phyloP scores from a whole-genome alignment of 1,140 invertebrate species.

The Achroia grisella region DNA sequence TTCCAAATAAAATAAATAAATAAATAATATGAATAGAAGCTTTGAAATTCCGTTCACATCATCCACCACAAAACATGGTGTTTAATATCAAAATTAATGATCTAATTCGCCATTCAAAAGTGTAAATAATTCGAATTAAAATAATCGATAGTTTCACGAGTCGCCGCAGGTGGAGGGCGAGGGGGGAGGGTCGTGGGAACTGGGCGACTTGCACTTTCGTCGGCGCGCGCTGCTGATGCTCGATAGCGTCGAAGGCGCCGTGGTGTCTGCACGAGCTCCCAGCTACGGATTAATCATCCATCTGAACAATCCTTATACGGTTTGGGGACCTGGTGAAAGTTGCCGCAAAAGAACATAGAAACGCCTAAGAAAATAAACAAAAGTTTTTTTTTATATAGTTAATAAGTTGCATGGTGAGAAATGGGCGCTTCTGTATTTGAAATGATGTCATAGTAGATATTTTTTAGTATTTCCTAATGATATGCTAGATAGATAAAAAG shows the following conservation, averaged over 20 bases:
- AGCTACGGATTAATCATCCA: constrained; percentile 29
- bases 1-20: too few species aligned
- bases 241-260: constrained; percentile 37
- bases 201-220: constrained; percentile 65
- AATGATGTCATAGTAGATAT: too few species aligned
- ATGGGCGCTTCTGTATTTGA: too few species aligned
- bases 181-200: constrained; percentile 47
- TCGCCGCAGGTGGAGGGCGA: constrained; percentile 9
- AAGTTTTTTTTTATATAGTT: too few species aligned
- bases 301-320: constrained; percentile 15
- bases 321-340: constrained; percentile 26
- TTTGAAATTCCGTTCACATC: too few species aligned
- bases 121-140: constrained; percentile 43
- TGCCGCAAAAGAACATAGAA: background rate
- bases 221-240: constrained; percentile 34
- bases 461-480: too few species aligned
- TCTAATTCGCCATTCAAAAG: constrained; percentile 27
- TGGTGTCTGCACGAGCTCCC: constrained; percentile 44
- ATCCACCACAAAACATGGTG: constrained; percentile 16
- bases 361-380: too few species aligned
- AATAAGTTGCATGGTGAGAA: too few species aligned
- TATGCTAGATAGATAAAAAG: too few species aligned
- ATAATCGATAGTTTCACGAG: constrained; percentile 34
- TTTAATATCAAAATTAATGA: constrained; percentile 16
- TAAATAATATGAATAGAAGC: too few species aligned